These are phyloP conservation scores for Pediacus dermestoides DNA, from an alignment of 2,888 invertebrate genomes.

Conservation along the genomic window DNA sequence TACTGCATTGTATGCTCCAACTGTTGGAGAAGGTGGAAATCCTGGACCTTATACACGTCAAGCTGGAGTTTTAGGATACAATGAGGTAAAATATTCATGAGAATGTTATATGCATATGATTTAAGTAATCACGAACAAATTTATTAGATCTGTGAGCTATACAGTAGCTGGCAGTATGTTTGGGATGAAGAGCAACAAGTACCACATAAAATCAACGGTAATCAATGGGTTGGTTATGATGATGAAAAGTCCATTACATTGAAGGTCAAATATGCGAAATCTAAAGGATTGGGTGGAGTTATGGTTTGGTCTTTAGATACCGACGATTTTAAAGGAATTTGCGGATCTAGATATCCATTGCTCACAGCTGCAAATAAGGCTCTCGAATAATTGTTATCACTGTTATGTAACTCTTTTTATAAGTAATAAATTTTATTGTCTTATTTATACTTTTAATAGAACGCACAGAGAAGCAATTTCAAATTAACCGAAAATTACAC, in stretches of 20 bases:
- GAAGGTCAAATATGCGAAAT: slow-evolving; percentile 47
- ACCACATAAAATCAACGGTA: slow-evolving; percentile 57
- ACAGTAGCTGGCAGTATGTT: background rate
- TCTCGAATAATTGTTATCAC: background rate
- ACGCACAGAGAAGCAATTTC: too few relatives aligned
- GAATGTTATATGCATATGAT: background rate
- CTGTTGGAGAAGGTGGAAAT: slow-evolving; percentile 54
- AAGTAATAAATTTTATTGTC: too few relatives aligned
- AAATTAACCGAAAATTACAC: too few relatives aligned
- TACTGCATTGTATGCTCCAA: slow-evolving; percentile 55
- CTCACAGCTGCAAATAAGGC: slow-evolving; percentile 11
- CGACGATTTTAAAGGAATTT: slow-evolving; percentile 65
- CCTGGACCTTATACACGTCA: slow-evolving; percentile 63
- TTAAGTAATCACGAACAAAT: background rate
- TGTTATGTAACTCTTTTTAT: too few relatives aligned
- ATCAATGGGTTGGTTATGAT: slow-evolving; percentile 68
- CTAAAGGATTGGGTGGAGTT: slow-evolving; percentile 52
- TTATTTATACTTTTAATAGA: too few relatives aligned
- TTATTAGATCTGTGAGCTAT: background rate
- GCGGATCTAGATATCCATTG: too few relatives aligned
- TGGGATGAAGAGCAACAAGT: slow-evolving; percentile 46
- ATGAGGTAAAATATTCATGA: slow-evolving; percentile 53
- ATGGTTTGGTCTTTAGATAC: slow-evolving; percentile 78
- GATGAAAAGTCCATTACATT: slow-evolving; percentile 52
- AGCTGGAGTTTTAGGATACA: slow-evolving; percentile 68